Evolutionary conservation across 2,113 vertebrate genomes (phyloP), one percentile per base, ranked within the genome.

Genomic region (Salvelinus sp.): DNA sequence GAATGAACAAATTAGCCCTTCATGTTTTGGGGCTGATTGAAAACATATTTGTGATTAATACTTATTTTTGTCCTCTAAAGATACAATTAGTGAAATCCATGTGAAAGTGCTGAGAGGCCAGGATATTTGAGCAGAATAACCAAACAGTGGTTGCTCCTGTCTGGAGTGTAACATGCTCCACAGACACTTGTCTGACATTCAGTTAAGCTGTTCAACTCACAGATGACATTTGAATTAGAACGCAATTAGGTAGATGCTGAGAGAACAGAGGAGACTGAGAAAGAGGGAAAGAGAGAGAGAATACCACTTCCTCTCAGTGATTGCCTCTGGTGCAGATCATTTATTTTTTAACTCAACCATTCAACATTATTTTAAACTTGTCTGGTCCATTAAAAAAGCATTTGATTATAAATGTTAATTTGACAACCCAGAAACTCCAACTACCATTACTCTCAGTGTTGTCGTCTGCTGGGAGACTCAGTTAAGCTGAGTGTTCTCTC

Each of bases 141-240:
- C 81, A 90, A 91, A 10, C 38, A 88, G 3, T 18, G 48, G 13
- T 79, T 83, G 83, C 78, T 73, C 83, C 86, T 78, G 75, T 48
- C 25, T 27, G 79, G 80, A 78, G 82, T 82, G 38, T 10, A 44
- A 9, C 7, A 75, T 71, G 77, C 77, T 90, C 83, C 86, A 79
- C 62, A 82, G 86, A 88, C 38, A 44, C 38, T 44, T 44, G 38
- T 12, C 38, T 44, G 38, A 44, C 91, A 93, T 90, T 85, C 88
- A 80, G 82, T 70, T 79, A 89, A 87, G 78, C 79, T 20, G 74
- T 81, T 88, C 58, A 77, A 78, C 82, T 90, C 84, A 75, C 74
- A 90, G 88, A 88, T 69, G 91, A 90, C 90, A 91, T 91, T 91
- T 91, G 90, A 44, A 93, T 94, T 91, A 90, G 88, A 91, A 86